Evolutionary conservation across 2,797 vertebrate genomes (phyloP).

Genomic region (Xenopus petersii): DNA sequence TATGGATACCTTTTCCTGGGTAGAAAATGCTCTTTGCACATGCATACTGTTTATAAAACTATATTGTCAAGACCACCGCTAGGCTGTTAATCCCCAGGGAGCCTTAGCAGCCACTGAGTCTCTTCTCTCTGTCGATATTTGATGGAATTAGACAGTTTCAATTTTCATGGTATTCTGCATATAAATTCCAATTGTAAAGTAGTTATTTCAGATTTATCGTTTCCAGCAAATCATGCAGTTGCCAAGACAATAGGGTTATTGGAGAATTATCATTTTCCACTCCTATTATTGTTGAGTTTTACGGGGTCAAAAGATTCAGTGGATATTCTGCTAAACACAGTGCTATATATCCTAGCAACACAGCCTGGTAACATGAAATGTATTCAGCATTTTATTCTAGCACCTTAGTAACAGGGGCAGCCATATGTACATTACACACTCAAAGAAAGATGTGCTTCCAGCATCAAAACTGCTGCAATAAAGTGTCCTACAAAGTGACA

Average conservation of each 20-base stretch:
- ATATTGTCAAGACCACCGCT: too few relatives aligned
- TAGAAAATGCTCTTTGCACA: too few relatives aligned
- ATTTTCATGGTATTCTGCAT: not conserved
- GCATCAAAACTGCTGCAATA: too few relatives aligned
- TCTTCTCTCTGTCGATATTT: too few relatives aligned
- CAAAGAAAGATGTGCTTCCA: too few relatives aligned
- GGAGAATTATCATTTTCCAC: constrained; percentile 13
- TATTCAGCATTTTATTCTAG: not conserved
- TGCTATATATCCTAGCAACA: constrained; percentile 19
- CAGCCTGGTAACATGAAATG: not conserved
- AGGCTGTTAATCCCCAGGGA: too few relatives aligned
- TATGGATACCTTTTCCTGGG: too few relatives aligned
- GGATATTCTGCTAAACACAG: constrained; percentile 5
- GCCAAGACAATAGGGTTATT: constrained; percentile 4
- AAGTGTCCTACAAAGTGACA: too few relatives aligned
- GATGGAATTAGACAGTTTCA: too few relatives aligned
- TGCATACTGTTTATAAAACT: too few relatives aligned
- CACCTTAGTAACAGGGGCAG: not conserved
- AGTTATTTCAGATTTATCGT: constrained; percentile 1
- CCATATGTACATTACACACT: not conserved
- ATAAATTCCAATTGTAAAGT: not conserved
- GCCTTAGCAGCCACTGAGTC: too few relatives aligned
- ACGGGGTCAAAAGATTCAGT: constrained; percentile 4
- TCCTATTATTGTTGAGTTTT: constrained; percentile 7
- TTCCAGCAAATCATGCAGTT: constrained; percentile 18